Percentiles rank a stretch among this genome's conserved stretches.
Conservation (phyloP, 2,888 invertebrate species). For the Caenorhabditis angaria region DNA sequence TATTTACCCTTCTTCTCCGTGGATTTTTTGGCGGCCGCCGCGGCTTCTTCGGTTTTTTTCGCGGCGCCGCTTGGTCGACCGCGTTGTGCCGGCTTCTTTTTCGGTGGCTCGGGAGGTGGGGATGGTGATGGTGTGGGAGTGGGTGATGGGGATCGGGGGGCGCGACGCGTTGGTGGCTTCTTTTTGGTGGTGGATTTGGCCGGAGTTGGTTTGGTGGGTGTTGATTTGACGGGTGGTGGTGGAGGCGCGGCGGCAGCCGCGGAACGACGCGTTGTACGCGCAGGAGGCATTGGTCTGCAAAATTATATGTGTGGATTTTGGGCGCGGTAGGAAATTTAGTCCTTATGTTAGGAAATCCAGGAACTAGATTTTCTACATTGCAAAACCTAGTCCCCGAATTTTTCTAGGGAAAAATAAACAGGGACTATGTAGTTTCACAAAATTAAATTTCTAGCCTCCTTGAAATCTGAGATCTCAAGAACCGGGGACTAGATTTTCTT, state of each 20-base stretch:
- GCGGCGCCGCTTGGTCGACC: neutral
- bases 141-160: constrained; percentile 13
- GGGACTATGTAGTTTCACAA: too few species aligned
- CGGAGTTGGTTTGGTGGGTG: neutral
- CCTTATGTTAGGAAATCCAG: too few species aligned
- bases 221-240: neutral
- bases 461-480: too few species aligned
- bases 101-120: constrained; percentile 7
- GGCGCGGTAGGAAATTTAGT: too few species aligned
- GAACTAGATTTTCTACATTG: too few species aligned
- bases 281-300: neutral
- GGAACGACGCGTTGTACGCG: neutral
- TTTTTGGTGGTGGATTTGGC: constrained; percentile 13
- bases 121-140: constrained; percentile 14
- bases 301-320: too few species aligned
- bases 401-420: too few species aligned
- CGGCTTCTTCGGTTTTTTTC: neutral
- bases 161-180: constrained; percentile 13
- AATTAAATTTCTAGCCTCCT: too few species aligned
- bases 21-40: neutral
- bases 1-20: constrained; percentile 2
- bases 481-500: too few species aligned
- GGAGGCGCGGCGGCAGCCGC: constrained; percentile 1
- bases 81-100: constrained; percentile 3
- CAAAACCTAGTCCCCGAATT: too few species aligned